Evolutionary conservation across 2,113 vertebrate species (phyloP), one percentile per base, ranked within the genome.

Genomic region (Hippocampus comes): DNA sequence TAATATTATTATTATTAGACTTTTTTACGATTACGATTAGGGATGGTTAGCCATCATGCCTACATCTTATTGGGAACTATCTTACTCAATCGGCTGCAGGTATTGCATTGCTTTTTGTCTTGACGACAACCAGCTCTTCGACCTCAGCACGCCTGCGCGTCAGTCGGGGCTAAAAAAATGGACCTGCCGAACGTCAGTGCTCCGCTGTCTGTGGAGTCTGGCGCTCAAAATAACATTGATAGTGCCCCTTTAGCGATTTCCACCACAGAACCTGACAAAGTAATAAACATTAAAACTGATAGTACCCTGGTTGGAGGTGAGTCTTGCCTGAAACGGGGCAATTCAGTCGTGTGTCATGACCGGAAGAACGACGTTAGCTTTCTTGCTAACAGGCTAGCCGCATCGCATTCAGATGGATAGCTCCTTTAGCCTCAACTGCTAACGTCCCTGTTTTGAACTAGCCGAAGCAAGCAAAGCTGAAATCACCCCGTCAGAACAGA

Each of bases 251-350:
- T 88, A 77, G 76, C 79, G 84, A 86, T 86, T 81, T 91, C 83
- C 82, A 74, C 88, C 66, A 80, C 79, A 88, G 88, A 86, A 82
- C 80, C 88, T 86, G 90, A 91, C 80, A 93, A 85, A 90, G 89
- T 92, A 89, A 92, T 91, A 92, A 93, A 92, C 90, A 91, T 84
- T 91, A 85, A 91, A 90, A 83, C 72, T 89, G 89, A 83, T 91
- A 90, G 80, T 87, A 74, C 83, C 90, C 90, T 85, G 87, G 82
- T 85, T 78, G 82, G 91, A 94, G 93, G 92, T 94, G 93, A 94
- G 93, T 94, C 87, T 71, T 87, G 78, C 63, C 77, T 78, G 78
- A 68, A 83, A 78, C 72, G 72, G 79, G 74, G 76, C 84, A 67
- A 78, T 80, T 80, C 18, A 82, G 73, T 51, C 67, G 73, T 74